phyloP scores from a whole-genome alignment of 1,140 invertebrate genomes.

The Camponotus floridanus region DNA sequence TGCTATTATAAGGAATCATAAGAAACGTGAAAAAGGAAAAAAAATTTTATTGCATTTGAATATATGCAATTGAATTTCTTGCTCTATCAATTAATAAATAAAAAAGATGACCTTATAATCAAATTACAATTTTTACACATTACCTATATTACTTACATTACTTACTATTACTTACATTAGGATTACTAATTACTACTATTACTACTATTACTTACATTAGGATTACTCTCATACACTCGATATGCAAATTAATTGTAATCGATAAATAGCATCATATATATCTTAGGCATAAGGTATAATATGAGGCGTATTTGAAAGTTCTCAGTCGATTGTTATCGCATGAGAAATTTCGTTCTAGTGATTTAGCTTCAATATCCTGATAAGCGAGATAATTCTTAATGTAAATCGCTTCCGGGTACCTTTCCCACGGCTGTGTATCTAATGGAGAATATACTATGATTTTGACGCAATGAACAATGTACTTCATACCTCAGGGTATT shows the following conservation, averaged over 20 bases:
- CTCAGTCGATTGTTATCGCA: constrained; percentile 50
- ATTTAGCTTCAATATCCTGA: neutral
- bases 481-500: constrained; percentile 14
- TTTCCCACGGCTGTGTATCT: constrained; percentile 17
- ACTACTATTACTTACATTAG: no score
- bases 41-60: neutral
- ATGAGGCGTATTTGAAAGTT: constrained; percentile 2
- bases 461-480: neutral
- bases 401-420: constrained; percentile 1
- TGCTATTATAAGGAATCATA: neutral
- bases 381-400: constrained; percentile 46
- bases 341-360: constrained; percentile 1
- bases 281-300: neutral
- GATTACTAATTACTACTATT: no score
- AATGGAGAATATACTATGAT: constrained; percentile 10
- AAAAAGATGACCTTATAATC: neutral
- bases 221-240: neutral
- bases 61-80: neutral
- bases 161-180: no score
- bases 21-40: neutral
- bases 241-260: constrained; percentile 15
- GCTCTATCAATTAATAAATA: neutral
- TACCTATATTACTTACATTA: no score
- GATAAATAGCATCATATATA: constrained; percentile 16
- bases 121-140: neutral